Evolutionary conservation across 2,797 vertebrate species (phyloP), one percentile per base, ranked within the genome.

Genomic region (Sebastes kiyomatsui): DNA sequence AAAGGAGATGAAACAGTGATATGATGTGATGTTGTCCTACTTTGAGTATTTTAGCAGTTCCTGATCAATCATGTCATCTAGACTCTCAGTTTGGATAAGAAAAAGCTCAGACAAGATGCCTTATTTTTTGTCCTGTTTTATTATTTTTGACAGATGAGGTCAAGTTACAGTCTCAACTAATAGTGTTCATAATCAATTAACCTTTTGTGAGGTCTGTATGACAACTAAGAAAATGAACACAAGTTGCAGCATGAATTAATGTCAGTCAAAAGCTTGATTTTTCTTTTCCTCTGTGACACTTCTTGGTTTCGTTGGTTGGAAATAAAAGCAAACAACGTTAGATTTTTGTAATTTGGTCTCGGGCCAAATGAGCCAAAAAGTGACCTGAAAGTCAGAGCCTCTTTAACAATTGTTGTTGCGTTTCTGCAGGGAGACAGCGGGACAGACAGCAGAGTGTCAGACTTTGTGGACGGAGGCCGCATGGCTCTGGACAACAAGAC

Each of bases 401-500:
- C 54, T 49, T 5, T 35, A 28, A 76, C 52, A 14, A 3, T 49
- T 59, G 25, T 42, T 7, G 14, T 52, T 80, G 20, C 23, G 7
- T 72, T 8, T 66, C 20, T 42, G 12, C 85, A 96, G 95, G 96
- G 96, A 4, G 94, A 96, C 74, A 95, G 96, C 2, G 87, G 96
- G 28, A 85, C 84, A 10, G 97, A 97, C 30, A 81, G 94, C 20
- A 93, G 96, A 86, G 91, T 93, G 56, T 82, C 96, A 1, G 97
- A 97, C 27, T 71, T 89, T 4, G 74, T 94, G 2, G 98, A 99
- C 1, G 93, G 97, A 1, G 96, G 97, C 28, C 97, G 98, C 75
- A 97, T 95, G 74, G 97, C 95, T 76, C 94, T 99, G 25, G 98
- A 99, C 88, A 99, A 99, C 93, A 99, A 99, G 95, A 97, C 97